Base-by-base conservation (phyloP, 2,888 invertebrate genomes). In the Aproaerema taeniolella region DNA sequence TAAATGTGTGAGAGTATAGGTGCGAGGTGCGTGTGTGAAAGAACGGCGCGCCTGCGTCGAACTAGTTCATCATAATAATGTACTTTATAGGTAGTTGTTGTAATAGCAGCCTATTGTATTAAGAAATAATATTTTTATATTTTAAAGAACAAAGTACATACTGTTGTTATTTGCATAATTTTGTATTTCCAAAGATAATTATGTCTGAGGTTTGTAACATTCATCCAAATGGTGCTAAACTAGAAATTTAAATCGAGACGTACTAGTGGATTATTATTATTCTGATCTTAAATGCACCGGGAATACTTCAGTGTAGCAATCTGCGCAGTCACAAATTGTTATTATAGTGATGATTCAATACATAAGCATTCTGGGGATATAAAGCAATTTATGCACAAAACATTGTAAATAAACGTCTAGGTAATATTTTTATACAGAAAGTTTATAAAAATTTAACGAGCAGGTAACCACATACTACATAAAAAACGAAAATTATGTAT, bases 61-160 rank as follows among this genome's bases (percentile, higher is more conserved):
- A n/a, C 25, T 13, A 34, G 32, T 42, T 33, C 38, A 42, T 29
- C 37, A 42, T 47, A 62, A 49, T 58, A 51, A 55, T n/a, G n/a
- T n/a, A n/a, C n/a, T n/a, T n/a, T n/a, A n/a, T n/a, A n/a, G n/a
- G n/a, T n/a, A n/a, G 49, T 65, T 62, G 50, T 62, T 71, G 64
- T 71, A 68, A 65, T 65, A 61, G 55, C 66, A 68, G 66, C 61
- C 66, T 78, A 75, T 61, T 67, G 52, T 78, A 20, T 4, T 8
- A 81, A 82, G 72, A 77, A 74, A 75, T 70, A 55, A 78, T 83
- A 83, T 83, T 85, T 85, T 83, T 83, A 76, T 83, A 85, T 71
- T 75, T 81, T 76, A 74, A 70, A 82, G 78, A 74, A 29, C 14
- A 17, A 79, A 82, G 67, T 79, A 78, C 79, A 75, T 72, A 66